These are phyloP conservation scores for Mactromeris polynyma DNA, from an alignment of 2,888 invertebrate species.

Conservation along the genomic window DNA sequence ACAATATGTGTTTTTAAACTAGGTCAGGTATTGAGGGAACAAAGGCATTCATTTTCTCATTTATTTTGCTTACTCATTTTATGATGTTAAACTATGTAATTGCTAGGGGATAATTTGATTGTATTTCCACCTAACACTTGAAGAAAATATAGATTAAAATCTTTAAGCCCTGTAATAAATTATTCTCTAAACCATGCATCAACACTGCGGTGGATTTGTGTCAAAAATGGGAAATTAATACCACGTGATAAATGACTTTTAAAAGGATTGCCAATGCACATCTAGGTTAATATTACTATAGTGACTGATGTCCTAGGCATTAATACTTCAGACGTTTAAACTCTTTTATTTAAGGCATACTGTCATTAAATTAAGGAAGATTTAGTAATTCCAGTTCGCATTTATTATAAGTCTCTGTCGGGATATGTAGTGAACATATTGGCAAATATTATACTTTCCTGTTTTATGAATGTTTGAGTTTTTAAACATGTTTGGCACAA, in stretches of 20 bases:
- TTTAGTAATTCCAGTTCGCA: neutral
- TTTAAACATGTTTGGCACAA: no score
- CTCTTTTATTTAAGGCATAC: neutral
- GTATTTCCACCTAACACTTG: neutral
- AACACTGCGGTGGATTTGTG: neutral
- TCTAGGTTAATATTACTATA: neutral
- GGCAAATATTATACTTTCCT: no score
- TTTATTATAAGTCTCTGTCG: no score
- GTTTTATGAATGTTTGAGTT: no score
- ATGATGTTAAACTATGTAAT: slow-evolving; percentile 18
- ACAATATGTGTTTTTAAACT: neutral
- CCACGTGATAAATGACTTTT: neutral
- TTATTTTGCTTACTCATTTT: slow-evolving; percentile 34
- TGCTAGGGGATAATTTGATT: neutral
- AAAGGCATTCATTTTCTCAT: slow-evolving; percentile 45
- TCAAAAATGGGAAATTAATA: neutral
- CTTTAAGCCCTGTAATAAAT: neutral
- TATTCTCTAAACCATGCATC: neutral
- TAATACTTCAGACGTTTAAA: neutral
- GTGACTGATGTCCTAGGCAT: neutral
- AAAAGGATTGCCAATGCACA: neutral
- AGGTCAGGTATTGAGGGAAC: slow-evolving; percentile 30
- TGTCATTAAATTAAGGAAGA: slow-evolving; percentile 1
- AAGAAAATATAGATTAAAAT: neutral
- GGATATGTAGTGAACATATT: no score